Conservation (phyloP, 2,113 vertebrate species). For the Erythrocercus mccallii region DNA sequence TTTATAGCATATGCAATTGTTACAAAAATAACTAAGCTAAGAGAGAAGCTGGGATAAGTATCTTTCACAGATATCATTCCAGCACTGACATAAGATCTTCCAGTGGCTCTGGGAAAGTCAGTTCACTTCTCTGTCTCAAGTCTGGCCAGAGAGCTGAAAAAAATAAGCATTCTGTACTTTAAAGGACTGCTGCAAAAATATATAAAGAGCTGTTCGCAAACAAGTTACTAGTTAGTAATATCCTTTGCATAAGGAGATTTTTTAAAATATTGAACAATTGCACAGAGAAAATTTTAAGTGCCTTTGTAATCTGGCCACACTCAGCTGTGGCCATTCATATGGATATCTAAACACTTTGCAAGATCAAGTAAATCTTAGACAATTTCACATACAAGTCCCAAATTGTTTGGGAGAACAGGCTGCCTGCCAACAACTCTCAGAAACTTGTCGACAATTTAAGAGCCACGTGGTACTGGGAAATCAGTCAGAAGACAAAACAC, state of each 20-base stretch:
- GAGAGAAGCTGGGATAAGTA: neutral
- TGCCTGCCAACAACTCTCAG: neutral
- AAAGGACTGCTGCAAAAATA: neutral
- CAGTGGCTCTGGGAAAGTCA: neutral
- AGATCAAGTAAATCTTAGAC: neutral
- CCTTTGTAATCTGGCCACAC: neutral
- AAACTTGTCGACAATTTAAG: neutral
- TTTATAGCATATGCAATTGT: neutral
- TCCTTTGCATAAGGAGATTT: neutral
- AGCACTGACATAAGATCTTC: neutral
- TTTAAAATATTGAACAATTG: neutral
- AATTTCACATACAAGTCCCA: neutral
- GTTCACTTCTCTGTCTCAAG: neutral
- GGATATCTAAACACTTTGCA: neutral
- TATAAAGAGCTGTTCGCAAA: neutral
- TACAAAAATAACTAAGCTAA: neutral
- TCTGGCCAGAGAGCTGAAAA: neutral
- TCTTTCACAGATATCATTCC: neutral
- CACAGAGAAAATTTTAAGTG: neutral
- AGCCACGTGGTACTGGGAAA: neutral
- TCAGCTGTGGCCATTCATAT: accelerated
- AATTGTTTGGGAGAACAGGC: neutral
- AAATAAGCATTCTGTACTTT: neutral
- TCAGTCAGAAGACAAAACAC: neutral
- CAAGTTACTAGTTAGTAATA: neutral